Base-by-base conservation (phyloP, 2,888 invertebrate genomes). In the Thalpophila matura region DNA sequence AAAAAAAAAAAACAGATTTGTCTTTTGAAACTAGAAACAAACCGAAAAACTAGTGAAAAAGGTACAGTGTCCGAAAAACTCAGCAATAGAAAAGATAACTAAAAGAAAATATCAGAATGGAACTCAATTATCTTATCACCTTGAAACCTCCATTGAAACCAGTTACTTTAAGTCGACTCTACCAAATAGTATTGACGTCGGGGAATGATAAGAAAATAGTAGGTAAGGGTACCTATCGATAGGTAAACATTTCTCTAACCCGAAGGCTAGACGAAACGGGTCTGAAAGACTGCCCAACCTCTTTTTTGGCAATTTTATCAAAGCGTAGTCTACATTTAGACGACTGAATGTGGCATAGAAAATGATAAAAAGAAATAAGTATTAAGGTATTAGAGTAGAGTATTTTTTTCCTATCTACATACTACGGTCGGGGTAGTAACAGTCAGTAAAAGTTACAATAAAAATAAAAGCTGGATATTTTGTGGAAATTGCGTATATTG, bases 291-390 rank as follows among this genome's bases (percentile, higher is more conserved):
- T 35, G 43, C 16, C 64, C 47, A 26, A 56, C 43, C 59, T 47
- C 55, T 59, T 70, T 63, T 69, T 69, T 60, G 49, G 49, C 64
- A 56, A 49, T 43, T 56, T 64, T 74, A 74, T 73, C 64, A 56
- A 74, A 70, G 24, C 46, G 7, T 6, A 45, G 55, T 31, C 58
- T 40, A 45, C 47, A 46, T 71, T 74, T 50, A 54, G 40, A 6
- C 57, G 51, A 74, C 63, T 50, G 67, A 57, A 63, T 53, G 53
- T 37, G 40, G 53, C 6, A 64, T 46, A 56, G 47, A 65, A 65
- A 60, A 75, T 70, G 75, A 75, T 65, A 56, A 54, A 70, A 65
- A 57, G 29, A 61, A 54, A 74, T 75, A 61, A 54, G 75, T 75
- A 61, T 61, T 57, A 70, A 70, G 65, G 56, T 60, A 68, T 60